Percentiles rank a stretch among this genome's conserved stretches.
Conservation (phyloP, 1,140 invertebrate species). For the Drosophila pseudoobscura region DNA sequence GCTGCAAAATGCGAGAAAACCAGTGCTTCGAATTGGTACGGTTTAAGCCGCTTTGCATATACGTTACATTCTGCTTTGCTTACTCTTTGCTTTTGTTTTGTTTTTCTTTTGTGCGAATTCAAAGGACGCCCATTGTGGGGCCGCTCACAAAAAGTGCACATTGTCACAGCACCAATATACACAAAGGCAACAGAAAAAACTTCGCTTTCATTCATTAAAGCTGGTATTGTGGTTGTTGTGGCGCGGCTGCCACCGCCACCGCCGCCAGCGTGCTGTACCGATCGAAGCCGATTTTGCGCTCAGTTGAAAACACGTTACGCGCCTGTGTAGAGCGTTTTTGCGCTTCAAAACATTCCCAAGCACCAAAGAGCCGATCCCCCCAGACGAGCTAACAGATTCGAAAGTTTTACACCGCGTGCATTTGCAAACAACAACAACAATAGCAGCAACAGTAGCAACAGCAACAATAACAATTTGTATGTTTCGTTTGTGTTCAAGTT, state of each 20-base stretch:
- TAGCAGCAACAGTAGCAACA: not conserved
- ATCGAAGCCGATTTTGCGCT: conserved; percentile 53
- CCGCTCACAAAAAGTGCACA: conserved; percentile 60
- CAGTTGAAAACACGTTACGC: conserved; percentile 77
- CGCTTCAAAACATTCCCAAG: conserved; percentile 43
- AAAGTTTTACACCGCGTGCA: conserved; percentile 65
- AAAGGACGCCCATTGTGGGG: conserved; percentile 64
- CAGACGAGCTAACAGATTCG: conserved; percentile 36
- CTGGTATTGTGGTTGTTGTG: conserved; percentile 57
- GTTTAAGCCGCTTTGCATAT: not conserved
- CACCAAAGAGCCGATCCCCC: conserved; percentile 11
- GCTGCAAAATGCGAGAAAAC: too few relatives aligned
- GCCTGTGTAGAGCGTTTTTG: conserved; percentile 73
- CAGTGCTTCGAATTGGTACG: too few relatives aligned
- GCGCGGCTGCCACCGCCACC: conserved; percentile 5
- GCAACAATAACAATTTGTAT: conserved; percentile 49
- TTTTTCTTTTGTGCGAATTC: conserved; percentile 52
- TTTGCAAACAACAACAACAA: conserved; percentile 4
- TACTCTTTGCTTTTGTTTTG: conserved; percentile 38
- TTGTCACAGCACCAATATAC: conserved; percentile 61
- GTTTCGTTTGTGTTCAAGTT: conserved; percentile 60
- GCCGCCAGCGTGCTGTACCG: conserved; percentile 39
- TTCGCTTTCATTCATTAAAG: conserved; percentile 76
- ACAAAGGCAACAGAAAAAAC: conserved; percentile 56
- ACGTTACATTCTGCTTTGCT: conserved; percentile 5